Evolutionary conservation across 2,113 vertebrate species (phyloP).

Genomic region (Macroglossus sobrinus): DNA sequence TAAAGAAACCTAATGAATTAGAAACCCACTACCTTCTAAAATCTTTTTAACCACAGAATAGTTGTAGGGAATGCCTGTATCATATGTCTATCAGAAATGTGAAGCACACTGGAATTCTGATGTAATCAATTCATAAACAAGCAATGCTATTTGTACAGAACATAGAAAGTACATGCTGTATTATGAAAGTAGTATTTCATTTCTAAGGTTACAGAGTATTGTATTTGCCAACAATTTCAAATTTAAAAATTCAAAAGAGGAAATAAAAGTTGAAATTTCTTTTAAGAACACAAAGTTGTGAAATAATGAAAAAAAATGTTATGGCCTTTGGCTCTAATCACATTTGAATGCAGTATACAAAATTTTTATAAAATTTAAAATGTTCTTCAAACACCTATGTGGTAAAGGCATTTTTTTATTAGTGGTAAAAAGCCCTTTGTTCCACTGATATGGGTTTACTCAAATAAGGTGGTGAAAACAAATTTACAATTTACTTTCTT

Average conservation of each 20-base stretch:
- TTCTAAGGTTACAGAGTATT: neutral
- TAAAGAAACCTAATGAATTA: neutral
- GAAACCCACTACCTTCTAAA: neutral
- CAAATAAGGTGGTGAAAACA: neutral
- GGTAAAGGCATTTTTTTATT: neutral
- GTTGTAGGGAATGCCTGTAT: neutral
- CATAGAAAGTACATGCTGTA: neutral
- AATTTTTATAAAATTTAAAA: neutral
- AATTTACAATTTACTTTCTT: neutral
- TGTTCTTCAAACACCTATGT: neutral
- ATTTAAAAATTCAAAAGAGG: neutral
- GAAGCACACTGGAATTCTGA: neutral
- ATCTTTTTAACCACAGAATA: neutral
- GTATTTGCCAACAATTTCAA: neutral
- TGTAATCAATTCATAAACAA: neutral
- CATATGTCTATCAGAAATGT: neutral
- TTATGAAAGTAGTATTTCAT: neutral
- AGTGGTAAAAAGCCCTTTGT: neutral
- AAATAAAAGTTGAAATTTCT: neutral
- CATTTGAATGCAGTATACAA: neutral
- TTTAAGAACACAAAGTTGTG: neutral
- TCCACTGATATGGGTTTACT: neutral
- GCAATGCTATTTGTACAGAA: neutral
- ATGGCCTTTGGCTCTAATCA: neutral
- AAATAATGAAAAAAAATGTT: neutral